Conservation (phyloP, 2,888 invertebrate genomes). For the Spilosoma lubricipeda region DNA sequence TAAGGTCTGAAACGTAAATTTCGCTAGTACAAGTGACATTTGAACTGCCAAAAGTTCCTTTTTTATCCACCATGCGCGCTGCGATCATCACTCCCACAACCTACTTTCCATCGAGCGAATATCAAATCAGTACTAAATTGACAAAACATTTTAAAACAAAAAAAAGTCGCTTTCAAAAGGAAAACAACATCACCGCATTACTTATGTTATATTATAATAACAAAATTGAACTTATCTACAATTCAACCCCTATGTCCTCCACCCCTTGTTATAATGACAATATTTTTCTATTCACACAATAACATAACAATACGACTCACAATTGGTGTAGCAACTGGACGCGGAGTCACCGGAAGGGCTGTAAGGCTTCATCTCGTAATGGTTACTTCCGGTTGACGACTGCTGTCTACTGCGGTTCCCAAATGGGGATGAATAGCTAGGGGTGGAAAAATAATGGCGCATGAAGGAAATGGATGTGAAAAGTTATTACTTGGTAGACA, state of each 20-base stretch:
- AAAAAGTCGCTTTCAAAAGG: not conserved
- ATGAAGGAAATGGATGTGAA: conserved; percentile 53
- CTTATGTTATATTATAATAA: conserved; percentile 3
- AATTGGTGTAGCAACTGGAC: conserved; percentile 80
- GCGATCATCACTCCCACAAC: too few species aligned
- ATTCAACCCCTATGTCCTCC: conserved; percentile 3
- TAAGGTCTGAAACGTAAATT: too few species aligned
- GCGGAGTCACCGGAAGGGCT: conserved; percentile 81
- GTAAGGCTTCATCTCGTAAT: conserved; percentile 83
- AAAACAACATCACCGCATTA: not conserved
- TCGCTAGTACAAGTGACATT: too few species aligned
- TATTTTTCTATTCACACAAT: conserved; percentile 5
- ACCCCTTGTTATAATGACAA: conserved; percentile 1
- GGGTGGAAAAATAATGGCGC: conserved; percentile 49
- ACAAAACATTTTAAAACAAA: not conserved
- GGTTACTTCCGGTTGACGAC: conserved; percentile 75
- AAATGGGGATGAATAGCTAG: conserved; percentile 79
- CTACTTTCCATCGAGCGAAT: too few species aligned
- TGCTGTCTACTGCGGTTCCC: conserved; percentile 75
- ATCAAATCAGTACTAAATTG: too few species aligned
- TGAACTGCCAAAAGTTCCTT: too few species aligned
- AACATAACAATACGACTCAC: conserved; percentile 61
- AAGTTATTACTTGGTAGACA: conserved; percentile 52
- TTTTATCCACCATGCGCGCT: too few species aligned
- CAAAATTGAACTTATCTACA: conserved; percentile 4